A percentile compares a stretch with the other conserved stretches of the same genome.
Conservation (phyloP, 2,113 vertebrate genomes). For the Eptesicus fuscus region DNA sequence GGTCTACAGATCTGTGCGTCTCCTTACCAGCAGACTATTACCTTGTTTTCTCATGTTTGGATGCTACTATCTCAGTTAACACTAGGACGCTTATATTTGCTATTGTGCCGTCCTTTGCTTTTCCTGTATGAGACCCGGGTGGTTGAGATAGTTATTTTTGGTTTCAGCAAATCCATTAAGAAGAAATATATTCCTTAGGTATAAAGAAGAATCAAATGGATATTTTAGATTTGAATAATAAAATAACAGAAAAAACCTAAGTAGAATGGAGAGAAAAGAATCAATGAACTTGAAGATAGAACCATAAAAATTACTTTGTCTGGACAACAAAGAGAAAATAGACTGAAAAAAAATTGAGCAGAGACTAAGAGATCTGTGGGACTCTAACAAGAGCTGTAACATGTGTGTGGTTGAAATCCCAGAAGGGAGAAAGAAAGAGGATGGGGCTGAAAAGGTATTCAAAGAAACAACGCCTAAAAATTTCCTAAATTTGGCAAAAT, state of each 20-base stretch:
- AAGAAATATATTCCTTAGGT: background rate
- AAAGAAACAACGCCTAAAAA: background rate
- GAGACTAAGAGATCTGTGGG: background rate
- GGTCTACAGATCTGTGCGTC: background rate
- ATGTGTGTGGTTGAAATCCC: background rate
- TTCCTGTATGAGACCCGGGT: background rate
- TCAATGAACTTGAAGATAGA: background rate
- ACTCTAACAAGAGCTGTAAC: background rate
- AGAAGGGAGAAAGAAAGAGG: background rate
- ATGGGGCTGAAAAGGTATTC: background rate
- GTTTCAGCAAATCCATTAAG: background rate
- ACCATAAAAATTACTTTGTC: background rate
- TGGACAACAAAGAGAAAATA: slow-evolving; percentile 12
- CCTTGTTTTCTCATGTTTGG: background rate
- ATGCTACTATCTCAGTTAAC: background rate
- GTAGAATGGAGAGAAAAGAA: background rate
- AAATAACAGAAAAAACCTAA: background rate
- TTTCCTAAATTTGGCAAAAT: background rate
- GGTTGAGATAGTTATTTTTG: background rate
- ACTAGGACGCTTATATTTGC: background rate
- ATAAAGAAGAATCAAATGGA: background rate
- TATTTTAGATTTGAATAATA: slow-evolving; percentile 30
- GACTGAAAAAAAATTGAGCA: background rate
- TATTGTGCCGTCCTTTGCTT: background rate
- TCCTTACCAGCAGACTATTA: background rate